Evolutionary conservation across 92 coral and sea anemone species (phyloP).

Genomic region (Bergia puertoricense): DNA sequence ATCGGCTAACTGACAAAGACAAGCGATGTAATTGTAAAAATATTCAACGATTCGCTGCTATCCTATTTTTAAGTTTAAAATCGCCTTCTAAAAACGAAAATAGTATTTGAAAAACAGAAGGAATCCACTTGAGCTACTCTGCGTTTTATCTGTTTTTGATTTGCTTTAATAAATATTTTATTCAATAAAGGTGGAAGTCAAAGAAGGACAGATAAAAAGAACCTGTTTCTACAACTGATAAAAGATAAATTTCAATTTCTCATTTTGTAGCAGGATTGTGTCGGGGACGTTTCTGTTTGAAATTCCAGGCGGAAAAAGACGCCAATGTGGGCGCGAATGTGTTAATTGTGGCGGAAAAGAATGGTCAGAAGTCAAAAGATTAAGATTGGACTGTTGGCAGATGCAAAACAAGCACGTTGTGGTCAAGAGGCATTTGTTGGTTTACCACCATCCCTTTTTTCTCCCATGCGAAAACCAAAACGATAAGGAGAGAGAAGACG

Average conservation of each 20-base stretch:
- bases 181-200: neutral
- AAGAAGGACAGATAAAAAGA: neutral
- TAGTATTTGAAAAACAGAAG: no score
- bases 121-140: neutral
- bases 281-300: neutral
- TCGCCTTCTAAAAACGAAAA: no score
- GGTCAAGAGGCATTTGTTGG: slow-evolving; percentile 17
- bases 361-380: slow-evolving; percentile 11
- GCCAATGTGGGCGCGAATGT: slow-evolving; percentile 45
- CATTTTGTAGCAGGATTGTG: neutral
- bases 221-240: neutral
- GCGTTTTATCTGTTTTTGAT: neutral
- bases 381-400: slow-evolving; percentile 20
- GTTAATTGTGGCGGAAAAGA: slow-evolving; percentile 37
- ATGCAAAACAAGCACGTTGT: slow-evolving; percentile 8
- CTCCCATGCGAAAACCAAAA: neutral
- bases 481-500: slow-evolving; percentile 1
- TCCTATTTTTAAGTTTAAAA: neutral
- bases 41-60: neutral
- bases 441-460: slow-evolving; percentile 2
- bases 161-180: neutral
- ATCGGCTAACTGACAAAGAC: neutral
- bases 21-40: neutral
- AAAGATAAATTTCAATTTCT: neutral
- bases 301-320: neutral